Evolutionary conservation across 2,797 vertebrate genomes (phyloP), one percentile per base, ranked within the genome.

Genomic region (Molossus alvarezi): DNA sequence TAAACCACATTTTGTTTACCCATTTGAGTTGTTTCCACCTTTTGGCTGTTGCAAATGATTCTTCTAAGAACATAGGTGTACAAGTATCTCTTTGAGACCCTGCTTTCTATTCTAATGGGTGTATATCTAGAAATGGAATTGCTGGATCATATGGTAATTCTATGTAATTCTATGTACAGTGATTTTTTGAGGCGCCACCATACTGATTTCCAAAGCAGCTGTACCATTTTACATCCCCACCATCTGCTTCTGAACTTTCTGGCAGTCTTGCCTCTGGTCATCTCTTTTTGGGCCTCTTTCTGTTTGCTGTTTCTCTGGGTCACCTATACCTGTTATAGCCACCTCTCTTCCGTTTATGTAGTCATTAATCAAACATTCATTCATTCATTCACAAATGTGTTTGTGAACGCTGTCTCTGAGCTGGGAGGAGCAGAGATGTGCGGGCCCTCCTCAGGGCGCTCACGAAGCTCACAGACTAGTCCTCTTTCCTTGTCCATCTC

Each of bases 381-480:
- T 73, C 82, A 72, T 64, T 88, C 27, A 2, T 0, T 37, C 62
- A 37, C 73, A 89, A 72, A 18, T 48, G 20, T 13, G 12, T 45
- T 41, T 9, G 79, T 33, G 53, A 69, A 33, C 25, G 55, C 60
- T 27, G 18, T 37, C 45, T 84, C 85, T 45, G 87, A 15, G 60
- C 53, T 21, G 10, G 21, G 25, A 15, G 64, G 37, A 33, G 23
- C 65, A 25, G 91, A 82, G 33, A 20, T 2, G 29, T 23, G 27
- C 45, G 3, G 67, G 18, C 9, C 23, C 45, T 5, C 45, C 3
- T 9, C 4, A 0, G 0, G 8, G 37, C 48, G n/a, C 48, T 33
- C 57, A 2, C 0, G 3, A 27, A 51, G 48, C 71, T 60, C 60
- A 9, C 25, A 51, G 73, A 9, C 57, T 0, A 10, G 37, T 18